Base-by-base conservation (phyloP, 2,888 invertebrate genomes). In the Nemurella pictetii region DNA sequence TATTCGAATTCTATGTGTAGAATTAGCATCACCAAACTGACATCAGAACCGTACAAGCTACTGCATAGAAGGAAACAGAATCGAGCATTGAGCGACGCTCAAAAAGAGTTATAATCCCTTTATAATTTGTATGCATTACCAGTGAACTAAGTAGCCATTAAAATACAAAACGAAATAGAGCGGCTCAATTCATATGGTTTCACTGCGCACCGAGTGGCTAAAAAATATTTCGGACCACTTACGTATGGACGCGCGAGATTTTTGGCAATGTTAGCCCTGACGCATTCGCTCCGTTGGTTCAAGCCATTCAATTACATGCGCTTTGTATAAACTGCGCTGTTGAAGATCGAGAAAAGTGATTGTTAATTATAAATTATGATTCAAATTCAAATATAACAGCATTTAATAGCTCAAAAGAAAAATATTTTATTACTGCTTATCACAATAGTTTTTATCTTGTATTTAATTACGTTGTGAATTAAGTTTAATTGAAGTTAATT, bases 51-150 rank as follows among this genome's bases (percentile, higher is more conserved):
- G 9, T 20, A 55, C 55, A 7, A 55, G 55, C 55, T 12, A n/a
- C n/a, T n/a, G n/a, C n/a, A n/a, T n/a, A n/a, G n/a, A n/a, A 15
- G 55, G 12, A 55, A 15, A 55, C 55, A 55, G 20, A 55, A 55
- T n/a, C 55, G 55, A 55, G 55, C 55, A 12, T n/a, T n/a, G 55
- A 12, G 20, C 20, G 55, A 20, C 55, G 9, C 55, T 20, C 55
- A 9, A 75, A 75, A 75, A 75, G 28, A 75, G 27, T 75, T 26
- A 75, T 75, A 75, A 75, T 75, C 20, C 75, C 26, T 75, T 75
- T 75, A 20, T 75, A 75, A 75, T 75, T 3, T 75, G 75, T 75
- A 75, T 27, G 75, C 75, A 75, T 75, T 75, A 75, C 75, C 9
- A 75, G 26, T 75, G 75, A 75, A 5, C 9, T 75, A 75, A 27